Base-by-base conservation (phyloP, 2,797 vertebrate genomes). In the Poliocrania exsul region DNA sequence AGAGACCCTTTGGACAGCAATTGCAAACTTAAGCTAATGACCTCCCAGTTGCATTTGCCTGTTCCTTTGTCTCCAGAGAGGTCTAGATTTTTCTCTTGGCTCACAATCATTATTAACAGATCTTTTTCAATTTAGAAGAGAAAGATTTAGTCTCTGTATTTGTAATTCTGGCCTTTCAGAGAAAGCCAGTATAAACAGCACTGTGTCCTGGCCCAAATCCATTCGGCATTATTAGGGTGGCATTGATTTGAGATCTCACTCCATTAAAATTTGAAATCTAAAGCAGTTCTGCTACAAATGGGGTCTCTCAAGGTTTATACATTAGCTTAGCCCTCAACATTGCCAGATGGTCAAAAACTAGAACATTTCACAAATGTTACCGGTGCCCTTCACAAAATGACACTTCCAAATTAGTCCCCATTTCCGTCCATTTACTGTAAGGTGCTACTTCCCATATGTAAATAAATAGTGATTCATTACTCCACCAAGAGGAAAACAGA, bases 311-410 rank as follows among this genome's bases (percentile, higher is more conserved):
- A 92, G 93, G 54, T 86, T 93, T 89, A 81, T 87, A 24, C 83
- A 85, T 96, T 92, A 89, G 73, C 95, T 95, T 95, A 92, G 74
- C 81, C 84, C 80, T 95, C 84, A 81, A 44, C 7, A 1, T 57
- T 95, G 95, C 95, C 96, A 96, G 95, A 97, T 97, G 96, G 95
- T 96, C 94, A 95, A 94, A 96, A 92, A 70, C 81, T 61, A 67
- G 77, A 95, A 91, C 24, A 49, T 95, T 78, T 95, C 92, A 87
- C 80, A 79, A 91, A 81, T 58, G 80, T 57, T 91, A 74, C 80
- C 31, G 2, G 47, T 84, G 73, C 85, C 90, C 81, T 96, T 94
- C 86, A 81, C 90, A 78, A 96, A 95, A 92, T 69, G 89, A 87
- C 73, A 72, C 75, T 92, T 93, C 75, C 61, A 77, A 92, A 92